Evolutionary conservation across 1,140 invertebrate genomes (phyloP), one percentile per base, ranked within the genome.

Genomic region (Pectinophora gossypiella): DNA sequence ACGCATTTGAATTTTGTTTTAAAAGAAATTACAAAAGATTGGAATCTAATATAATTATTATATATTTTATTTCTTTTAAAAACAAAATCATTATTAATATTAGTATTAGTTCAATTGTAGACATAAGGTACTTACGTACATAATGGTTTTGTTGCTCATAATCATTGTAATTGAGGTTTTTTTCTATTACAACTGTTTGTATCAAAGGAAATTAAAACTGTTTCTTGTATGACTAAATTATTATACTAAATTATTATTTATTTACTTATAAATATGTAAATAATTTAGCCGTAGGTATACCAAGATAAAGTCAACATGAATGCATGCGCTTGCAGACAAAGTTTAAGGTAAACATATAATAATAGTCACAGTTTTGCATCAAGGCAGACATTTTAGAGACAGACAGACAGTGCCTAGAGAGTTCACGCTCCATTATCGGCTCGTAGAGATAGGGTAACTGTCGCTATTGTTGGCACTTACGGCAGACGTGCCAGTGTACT

Each of bases 351-450:
- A 40, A 40, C 16, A 9, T 40, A 40, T 15, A 40, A 40, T 32
- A 9, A 18, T 32, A 43, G 18, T 44, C 19, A 52, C n/a, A 23
- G 40, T 40, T 19, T 23, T 35, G 44, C 16, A 5, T 46, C 16
- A 44, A 49, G 64, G 64, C 56, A 54, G 51, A 64, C 64, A 61
- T 63, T 61, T 51, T 35, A 44, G 43, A 70, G 70, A 61, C 72
- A 77, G 76, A 68, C 70, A 64, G 66, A 54, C 56, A 53, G 61
- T 53, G 68, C 61, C 72, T 60, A 46, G 79, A 81, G 80, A 78
- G 60, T 77, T 81, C 72, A 68, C 68, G 75, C 54, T 69, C 70
- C 68, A 84, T 84, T 84, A 81, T 84, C 80, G 70, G 68, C 60
- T 72, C 54, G 63, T 61, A 54, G 62, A 72, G 73, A 71, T 68